phyloP scores from a whole-genome alignment of 1,140 invertebrate genomes.

The Aphelenchoides fujianensis region DNA sequence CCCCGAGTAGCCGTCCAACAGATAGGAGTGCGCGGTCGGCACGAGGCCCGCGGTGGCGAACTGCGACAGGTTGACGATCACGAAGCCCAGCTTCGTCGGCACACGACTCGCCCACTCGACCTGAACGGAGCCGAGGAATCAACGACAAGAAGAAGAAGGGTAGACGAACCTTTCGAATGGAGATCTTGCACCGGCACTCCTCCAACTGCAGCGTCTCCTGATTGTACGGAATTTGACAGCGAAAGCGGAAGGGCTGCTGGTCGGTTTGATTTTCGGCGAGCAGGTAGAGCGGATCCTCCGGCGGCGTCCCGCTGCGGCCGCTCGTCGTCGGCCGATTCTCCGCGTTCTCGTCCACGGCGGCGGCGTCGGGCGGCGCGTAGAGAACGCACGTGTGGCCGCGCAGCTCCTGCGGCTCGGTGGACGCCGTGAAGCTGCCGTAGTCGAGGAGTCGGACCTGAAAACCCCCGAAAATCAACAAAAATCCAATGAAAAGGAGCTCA shows the following conservation, averaged over 20 bases:
- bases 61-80: constrained; percentile 90
- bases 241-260: constrained; percentile 83
- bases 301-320: neutral
- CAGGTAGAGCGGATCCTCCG: neutral
- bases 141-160: neutral
- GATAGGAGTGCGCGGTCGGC: constrained; percentile 71
- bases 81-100: constrained; percentile 92
- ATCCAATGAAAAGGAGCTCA: no score
- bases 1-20: constrained; percentile 84
- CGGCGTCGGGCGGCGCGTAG: neutral
- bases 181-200: constrained; percentile 83
- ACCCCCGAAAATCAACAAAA: constrained; percentile 6
- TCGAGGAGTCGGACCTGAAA: constrained; percentile 40
- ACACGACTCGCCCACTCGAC: constrained; percentile 80
- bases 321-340: constrained; percentile 11
- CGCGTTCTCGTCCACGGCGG: constrained; percentile 19
- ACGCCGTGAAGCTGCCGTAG: constrained; percentile 29
- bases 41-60: constrained; percentile 86
- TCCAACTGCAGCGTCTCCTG: constrained; percentile 87
- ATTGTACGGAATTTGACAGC: constrained; percentile 93
- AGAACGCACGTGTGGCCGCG: constrained; percentile 14
- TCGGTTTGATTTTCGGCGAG: constrained; percentile 65
- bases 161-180: constrained; percentile 81
- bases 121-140: constrained; percentile 64
- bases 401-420: constrained; percentile 21